phyloP scores from a whole-genome alignment of 35 echinoderm and acorn worm species.

The Heliocidaris tuberculata region DNA sequence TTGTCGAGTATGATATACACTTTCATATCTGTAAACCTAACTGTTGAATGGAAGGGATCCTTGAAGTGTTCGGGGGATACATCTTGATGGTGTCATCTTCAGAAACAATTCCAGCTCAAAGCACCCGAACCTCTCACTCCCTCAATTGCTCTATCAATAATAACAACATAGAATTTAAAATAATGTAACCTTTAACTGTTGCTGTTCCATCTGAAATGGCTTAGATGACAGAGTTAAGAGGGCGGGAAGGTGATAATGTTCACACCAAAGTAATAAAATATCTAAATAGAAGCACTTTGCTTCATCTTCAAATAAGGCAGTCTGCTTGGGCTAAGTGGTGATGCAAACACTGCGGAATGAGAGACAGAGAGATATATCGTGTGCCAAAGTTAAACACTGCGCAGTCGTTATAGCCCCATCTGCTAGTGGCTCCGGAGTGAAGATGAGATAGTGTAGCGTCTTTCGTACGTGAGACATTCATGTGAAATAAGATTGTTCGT shows the following conservation, averaged over 20 bases:
- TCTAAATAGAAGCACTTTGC: background rate
- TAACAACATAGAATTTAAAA: background rate
- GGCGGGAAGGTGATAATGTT: background rate
- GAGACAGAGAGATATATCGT: background rate
- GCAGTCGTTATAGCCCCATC: background rate
- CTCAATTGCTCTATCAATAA: background rate
- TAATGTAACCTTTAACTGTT: background rate
- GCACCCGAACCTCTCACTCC: background rate
- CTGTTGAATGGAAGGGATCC: background rate
- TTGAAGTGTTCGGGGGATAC: background rate
- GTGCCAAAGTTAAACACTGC: background rate
- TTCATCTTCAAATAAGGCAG: background rate
- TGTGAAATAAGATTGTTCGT: background rate
- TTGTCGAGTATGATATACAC: no score
- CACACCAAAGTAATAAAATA: slow-evolving; percentile 6
- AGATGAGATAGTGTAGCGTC: background rate
- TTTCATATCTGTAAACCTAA: no score
- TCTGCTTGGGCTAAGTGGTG: background rate
- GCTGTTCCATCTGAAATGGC: background rate
- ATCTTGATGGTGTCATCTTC: background rate
- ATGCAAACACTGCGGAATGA: background rate
- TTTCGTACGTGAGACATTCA: background rate
- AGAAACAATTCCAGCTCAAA: background rate
- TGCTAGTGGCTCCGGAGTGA: background rate
- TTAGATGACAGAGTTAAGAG: background rate